A percentile compares a stretch with the other conserved stretches of the same genome.
Conservation (phyloP, 1,140 invertebrate genomes). For the Drosophila tristis region DNA sequence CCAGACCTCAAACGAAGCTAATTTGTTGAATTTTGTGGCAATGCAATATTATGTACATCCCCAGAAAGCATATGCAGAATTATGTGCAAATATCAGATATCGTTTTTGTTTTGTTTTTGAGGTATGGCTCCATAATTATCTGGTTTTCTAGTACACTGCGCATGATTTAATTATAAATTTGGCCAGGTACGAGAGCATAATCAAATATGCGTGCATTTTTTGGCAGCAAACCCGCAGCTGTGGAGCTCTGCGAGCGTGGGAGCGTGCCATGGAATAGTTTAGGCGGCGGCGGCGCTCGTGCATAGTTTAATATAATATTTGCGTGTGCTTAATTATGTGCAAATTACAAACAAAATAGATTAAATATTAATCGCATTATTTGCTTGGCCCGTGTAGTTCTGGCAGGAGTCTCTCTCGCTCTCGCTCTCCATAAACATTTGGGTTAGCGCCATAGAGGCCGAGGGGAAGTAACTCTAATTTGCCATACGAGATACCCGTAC, state of each 20-base stretch:
- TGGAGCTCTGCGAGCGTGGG: too few relatives aligned
- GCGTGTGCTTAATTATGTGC: constrained; percentile 65
- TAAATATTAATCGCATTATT: constrained; percentile 62
- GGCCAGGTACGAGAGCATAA: not conserved
- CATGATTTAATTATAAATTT: constrained; percentile 60
- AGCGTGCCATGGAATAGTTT: constrained; percentile 40
- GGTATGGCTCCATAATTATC: constrained; percentile 16
- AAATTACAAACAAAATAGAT: constrained; percentile 68
- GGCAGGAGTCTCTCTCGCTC: not conserved
- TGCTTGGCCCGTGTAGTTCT: constrained; percentile 17
- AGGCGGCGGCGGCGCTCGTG: constrained; percentile 19
- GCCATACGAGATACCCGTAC: too few relatives aligned
- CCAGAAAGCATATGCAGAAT: constrained; percentile 8
- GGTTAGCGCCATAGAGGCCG: not conserved
- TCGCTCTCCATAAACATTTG: constrained; percentile 20
- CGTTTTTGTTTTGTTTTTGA: not conserved
- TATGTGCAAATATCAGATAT: constrained; percentile 12
- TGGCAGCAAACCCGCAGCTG: not conserved
- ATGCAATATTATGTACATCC: not conserved
- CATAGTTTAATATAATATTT: constrained; percentile 51
- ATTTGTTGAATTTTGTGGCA: constrained; percentile 15
- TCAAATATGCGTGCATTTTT: constrained; percentile 55
- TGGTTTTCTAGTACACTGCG: constrained; percentile 13
- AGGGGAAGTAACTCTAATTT: not conserved
- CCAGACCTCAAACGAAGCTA: constrained; percentile 30